Evolutionary conservation across 2,888 invertebrate species (phyloP).

Genomic region (Malthinus seriepunctatus): DNA sequence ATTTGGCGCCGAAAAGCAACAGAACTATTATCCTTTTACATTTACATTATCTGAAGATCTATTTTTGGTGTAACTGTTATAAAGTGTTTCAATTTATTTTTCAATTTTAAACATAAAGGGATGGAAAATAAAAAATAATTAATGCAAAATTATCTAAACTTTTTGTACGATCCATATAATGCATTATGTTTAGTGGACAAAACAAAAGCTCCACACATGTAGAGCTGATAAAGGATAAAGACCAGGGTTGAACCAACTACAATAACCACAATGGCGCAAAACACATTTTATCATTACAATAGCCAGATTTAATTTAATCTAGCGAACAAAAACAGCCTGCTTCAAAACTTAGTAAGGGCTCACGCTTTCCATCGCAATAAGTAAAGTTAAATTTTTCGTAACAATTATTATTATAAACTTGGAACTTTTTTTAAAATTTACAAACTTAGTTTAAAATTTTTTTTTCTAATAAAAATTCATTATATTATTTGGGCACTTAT

Average conservation of each 20-base stretch:
- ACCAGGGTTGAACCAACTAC: slow-evolving; percentile 47
- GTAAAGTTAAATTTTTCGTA: slow-evolving; percentile 47
- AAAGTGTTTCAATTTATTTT: no score
- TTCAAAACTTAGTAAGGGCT: slow-evolving; percentile 43
- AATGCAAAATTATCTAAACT: slow-evolving; percentile 34
- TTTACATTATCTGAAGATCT: no score
- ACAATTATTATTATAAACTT: slow-evolving; percentile 38
- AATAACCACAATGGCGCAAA: slow-evolving; percentile 50
- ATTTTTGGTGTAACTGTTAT: no score
- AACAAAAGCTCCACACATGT: slow-evolving; percentile 47
- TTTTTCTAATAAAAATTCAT: background rate
- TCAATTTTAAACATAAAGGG: no score
- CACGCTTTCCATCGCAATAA: slow-evolving; percentile 39
- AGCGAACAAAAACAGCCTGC: slow-evolving; percentile 41
- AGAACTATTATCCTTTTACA: no score
- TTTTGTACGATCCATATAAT: slow-evolving; percentile 39
- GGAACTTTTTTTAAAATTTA: background rate
- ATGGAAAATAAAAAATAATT: slow-evolving; percentile 34
- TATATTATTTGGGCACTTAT: slow-evolving; percentile 1
- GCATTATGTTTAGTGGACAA: slow-evolving; percentile 39
- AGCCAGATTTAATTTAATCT: slow-evolving; percentile 53
- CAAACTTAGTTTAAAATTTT: background rate
- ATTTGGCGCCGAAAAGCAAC: no score
- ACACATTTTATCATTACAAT: slow-evolving; percentile 53
- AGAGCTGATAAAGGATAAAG: slow-evolving; percentile 50